Evolutionary conservation across 2,797 vertebrate species (phyloP).

Genomic region (Telmatherina bonti): DNA sequence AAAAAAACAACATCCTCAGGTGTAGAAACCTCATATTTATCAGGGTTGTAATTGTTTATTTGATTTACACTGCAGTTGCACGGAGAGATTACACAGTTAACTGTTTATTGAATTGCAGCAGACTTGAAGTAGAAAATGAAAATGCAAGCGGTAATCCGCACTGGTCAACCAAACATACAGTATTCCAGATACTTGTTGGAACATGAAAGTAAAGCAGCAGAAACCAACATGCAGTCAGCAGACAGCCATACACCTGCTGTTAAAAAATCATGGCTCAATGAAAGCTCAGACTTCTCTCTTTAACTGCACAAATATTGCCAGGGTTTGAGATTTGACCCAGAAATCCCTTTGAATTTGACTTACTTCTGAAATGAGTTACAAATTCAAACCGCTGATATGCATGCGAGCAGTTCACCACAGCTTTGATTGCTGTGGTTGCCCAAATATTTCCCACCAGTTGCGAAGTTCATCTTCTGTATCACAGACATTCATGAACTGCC

Average conservation of each 20-base stretch:
- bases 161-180: slow-evolving; percentile 69
- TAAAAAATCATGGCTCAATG: slow-evolving; percentile 37
- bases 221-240: slow-evolving; percentile 72
- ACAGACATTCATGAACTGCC: not conserved
- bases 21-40: not conserved
- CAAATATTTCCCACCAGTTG: slow-evolving; percentile 13
- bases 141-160: slow-evolving; percentile 76
- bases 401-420: slow-evolving; percentile 44
- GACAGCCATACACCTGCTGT: slow-evolving; percentile 57
- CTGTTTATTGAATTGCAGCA: slow-evolving; percentile 87
- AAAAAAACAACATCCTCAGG: no score
- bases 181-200: slow-evolving; percentile 78
- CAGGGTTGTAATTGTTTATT: not conserved
- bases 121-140: slow-evolving; percentile 89
- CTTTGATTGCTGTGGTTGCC: slow-evolving; percentile 32
- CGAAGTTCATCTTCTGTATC: not conserved
- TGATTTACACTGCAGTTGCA: not conserved
- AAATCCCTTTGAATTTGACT: slow-evolving; percentile 49
- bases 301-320: slow-evolving; percentile 35
- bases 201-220: slow-evolving; percentile 78
- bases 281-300: slow-evolving; percentile 23
- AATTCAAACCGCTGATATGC: slow-evolving; percentile 33
- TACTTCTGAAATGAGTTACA: slow-evolving; percentile 21
- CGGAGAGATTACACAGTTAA: slow-evolving; percentile 50
- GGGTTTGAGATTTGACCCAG: slow-evolving; percentile 9